Evolutionary conservation across 2,888 invertebrate genomes (phyloP), one percentile per base, ranked within the genome.

Genomic region (Agrochola litura): DNA sequence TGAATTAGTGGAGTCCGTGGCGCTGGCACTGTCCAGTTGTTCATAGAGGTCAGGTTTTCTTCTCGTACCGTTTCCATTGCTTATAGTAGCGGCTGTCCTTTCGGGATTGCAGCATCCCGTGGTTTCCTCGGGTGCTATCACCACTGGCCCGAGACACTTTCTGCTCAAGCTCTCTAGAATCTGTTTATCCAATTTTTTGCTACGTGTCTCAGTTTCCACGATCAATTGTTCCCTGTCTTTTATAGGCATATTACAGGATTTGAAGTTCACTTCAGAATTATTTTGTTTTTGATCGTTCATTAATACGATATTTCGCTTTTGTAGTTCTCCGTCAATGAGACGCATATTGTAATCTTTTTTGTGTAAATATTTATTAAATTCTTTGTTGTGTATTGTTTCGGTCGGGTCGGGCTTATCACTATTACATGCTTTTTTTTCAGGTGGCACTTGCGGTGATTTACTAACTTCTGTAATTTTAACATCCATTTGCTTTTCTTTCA

Each of bases 1-100:
- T 2, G 96, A 96, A 73, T 92, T 92, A 19, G 94, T 93, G 0
- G 96, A 96, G 76, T 94, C 93, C 1, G 94, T 91, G 3, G 84
- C 94, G 81, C 96, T 96, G 2, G 89, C 89, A 81, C 96, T 96
- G 60, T 96, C 96, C 54, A 96, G 84, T 92, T 96, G 96, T 78
- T 96, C 96, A 70, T 92, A 96, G 73, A 96, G 91, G 71, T 96
- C 95, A 86, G 89, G 88, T 79, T 91, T 92, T 9, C 60, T 77
- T 82, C 69, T 83, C 43, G 82, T 86, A 54, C 83, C 79, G 14
- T 88, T 85, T 16, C 79, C 79, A 56, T 89, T 90, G 68, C 90
- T 91, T n/a, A 88, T 73, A 14, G 88, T 89, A 22, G 89, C 87
- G 6, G 86, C 83, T 6, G 89, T 91, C 10, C 86, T 88, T 0